These are phyloP conservation scores for Mastigias papua DNA, from an alignment of 30 jellyfish, hydroid and myxozoan species.

Conservation along the genomic window DNA sequence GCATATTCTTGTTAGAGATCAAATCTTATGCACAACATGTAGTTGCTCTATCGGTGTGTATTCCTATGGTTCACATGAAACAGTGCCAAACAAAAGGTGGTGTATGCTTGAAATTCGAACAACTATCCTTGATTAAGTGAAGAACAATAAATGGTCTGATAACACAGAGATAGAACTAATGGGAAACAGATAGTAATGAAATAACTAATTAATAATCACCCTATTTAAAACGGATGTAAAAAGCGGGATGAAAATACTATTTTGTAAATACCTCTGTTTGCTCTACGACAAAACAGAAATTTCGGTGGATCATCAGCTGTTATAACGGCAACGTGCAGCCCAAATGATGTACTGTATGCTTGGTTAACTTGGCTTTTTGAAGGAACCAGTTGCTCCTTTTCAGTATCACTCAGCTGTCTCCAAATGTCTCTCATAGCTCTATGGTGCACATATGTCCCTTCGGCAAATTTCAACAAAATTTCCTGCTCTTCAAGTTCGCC, in stretches of 20 bases:
- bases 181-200: no score
- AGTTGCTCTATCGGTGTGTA: no score
- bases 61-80: no score
- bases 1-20: no score
- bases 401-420: slow-evolving; percentile 74
- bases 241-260: background rate
- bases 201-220: no score
- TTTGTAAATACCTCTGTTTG: slow-evolving; percentile 67
- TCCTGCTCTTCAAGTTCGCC: slow-evolving; percentile 82
- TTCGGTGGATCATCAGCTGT: slow-evolving; percentile 84
- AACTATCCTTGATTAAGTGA: no score
- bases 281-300: slow-evolving; percentile 82
- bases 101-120: no score
- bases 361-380: slow-evolving; percentile 71
- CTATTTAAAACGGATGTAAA: no score
- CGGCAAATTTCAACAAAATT: slow-evolving; percentile 59
- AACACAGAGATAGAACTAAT: no score
- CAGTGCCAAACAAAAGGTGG: no score
- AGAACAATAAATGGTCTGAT: no score
- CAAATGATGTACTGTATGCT: slow-evolving; percentile 87
- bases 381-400: slow-evolving; percentile 68
- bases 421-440: slow-evolving; percentile 87
- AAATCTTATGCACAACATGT: no score
- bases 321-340: slow-evolving; percentile 87
- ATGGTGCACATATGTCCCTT: slow-evolving; percentile 91